Percentiles rank a stretch among this genome's conserved stretches.
These are phyloP conservation scores for Rhopalosiphum maidis DNA, from an alignment of 1,140 invertebrate species.

Conservation along the genomic window DNA sequence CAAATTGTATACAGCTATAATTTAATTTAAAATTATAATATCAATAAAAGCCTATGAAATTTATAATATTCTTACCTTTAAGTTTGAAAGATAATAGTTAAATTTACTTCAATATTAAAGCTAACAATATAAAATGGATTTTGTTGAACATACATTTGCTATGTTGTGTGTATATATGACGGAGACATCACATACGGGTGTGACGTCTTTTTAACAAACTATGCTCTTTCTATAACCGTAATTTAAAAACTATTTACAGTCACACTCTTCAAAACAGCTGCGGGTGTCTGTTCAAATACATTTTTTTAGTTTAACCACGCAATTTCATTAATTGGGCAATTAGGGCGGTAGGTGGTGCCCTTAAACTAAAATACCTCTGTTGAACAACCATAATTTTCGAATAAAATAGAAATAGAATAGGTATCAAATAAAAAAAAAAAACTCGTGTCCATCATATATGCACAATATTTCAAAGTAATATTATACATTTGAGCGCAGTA, in stretches of 20 bases:
- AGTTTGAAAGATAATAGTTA: too few species aligned
- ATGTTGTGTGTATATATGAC: too few species aligned
- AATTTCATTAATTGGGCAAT: conserved; percentile 45
- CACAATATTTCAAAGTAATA: background rate
- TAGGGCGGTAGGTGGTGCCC: background rate
- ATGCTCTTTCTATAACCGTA: background rate
- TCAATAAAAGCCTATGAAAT: too few species aligned
- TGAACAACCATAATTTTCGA: conserved; percentile 18
- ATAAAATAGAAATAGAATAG: background rate
- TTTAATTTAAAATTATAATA: too few species aligned
- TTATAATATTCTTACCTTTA: too few species aligned
- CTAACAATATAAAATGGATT: too few species aligned
- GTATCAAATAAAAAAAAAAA: background rate
- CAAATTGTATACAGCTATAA: too few species aligned
- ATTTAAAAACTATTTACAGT: conserved; percentile 3
- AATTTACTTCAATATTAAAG: too few species aligned
- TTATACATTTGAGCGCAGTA: conserved; percentile 7
- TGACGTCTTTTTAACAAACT: background rate
- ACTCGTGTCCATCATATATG: background rate
- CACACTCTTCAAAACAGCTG: background rate
- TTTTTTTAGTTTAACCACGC: conserved; percentile 22
- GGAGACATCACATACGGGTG: too few species aligned
- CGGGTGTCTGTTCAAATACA: background rate
- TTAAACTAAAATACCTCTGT: conserved; percentile 15
- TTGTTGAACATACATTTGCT: too few species aligned